Evolutionary conservation across 1,140 invertebrate species (phyloP).

Genomic region (Meloidogyne exigua): DNA sequence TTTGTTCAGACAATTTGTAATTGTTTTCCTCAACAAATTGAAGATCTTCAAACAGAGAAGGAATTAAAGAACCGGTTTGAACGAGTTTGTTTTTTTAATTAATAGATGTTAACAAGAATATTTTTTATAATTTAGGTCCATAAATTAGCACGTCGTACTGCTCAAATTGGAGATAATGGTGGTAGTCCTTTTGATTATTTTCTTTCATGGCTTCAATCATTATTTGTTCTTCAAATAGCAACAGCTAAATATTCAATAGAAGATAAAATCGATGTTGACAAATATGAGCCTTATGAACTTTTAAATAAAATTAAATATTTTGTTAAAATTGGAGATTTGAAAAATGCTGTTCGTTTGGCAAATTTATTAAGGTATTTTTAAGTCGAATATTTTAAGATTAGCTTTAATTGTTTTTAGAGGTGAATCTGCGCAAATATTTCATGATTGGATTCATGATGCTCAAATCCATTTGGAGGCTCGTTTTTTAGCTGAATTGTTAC

Average conservation of each 20-base stretch:
- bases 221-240: conserved; percentile 64
- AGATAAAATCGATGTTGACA: conserved; percentile 66
- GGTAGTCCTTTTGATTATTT: conserved; percentile 77
- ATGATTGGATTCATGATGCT: conserved; percentile 81
- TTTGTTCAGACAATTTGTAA: conserved; percentile 20
- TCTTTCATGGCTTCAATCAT: conserved; percentile 79
- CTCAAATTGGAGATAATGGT: conserved; percentile 76
- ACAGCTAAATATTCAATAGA: conserved; percentile 59
- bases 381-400: not conserved
- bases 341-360: conserved; percentile 81
- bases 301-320: conserved; percentile 79
- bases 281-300: conserved; percentile 77
- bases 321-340: conserved; percentile 76
- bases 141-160: conserved; percentile 71
- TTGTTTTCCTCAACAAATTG: conserved; percentile 4
- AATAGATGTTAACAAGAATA: not conserved
- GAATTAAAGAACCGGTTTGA: conserved; percentile 5
- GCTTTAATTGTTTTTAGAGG: conserved; percentile 66
- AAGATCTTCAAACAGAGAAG: conserved; percentile 12
- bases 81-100: not conserved
- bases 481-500: conserved; percentile 80
- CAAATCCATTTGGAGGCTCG: conserved; percentile 80
- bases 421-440: conserved; percentile 76
- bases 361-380: conserved; percentile 74
- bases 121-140: conserved; percentile 42